These are phyloP conservation scores for Pyrrhosoma nymphula DNA, from an alignment of 2,888 invertebrate genomes.

Conservation along the genomic window DNA sequence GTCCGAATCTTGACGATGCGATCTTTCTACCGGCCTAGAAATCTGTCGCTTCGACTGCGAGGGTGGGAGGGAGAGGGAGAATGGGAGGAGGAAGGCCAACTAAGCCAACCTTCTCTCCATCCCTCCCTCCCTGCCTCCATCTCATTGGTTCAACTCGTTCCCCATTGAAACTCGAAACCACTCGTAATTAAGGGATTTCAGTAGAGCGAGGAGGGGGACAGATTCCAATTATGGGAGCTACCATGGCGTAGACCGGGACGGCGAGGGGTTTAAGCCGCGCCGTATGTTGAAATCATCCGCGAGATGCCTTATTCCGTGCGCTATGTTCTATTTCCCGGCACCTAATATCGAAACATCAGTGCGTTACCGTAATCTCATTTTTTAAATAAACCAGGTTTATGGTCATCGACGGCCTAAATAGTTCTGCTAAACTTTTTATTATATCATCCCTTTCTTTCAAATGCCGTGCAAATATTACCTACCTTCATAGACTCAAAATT, in stretches of 20 bases:
- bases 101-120: not conserved
- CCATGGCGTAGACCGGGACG: not conserved
- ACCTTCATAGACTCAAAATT: too few relatives aligned
- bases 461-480: too few relatives aligned
- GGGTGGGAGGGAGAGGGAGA: not conserved
- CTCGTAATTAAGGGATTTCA: not conserved
- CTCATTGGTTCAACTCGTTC: not conserved
- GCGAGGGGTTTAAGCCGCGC: not conserved
- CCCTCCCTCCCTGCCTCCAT: not conserved
- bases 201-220: not conserved
- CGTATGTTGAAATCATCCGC: not conserved
- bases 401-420: too few relatives aligned
- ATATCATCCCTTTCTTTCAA: too few relatives aligned
- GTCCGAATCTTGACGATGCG: conserved; percentile 22
- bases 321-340: not conserved
- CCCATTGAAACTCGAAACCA: conserved; percentile 4
- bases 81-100: not conserved
- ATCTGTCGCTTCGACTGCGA: not conserved
- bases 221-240: not conserved
- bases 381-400: too few relatives aligned
- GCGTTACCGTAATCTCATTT: too few relatives aligned
- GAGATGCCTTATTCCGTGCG: not conserved
- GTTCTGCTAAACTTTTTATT: too few relatives aligned
- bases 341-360: too few relatives aligned
- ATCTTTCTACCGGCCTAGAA: not conserved